Percentiles rank a stretch among this genome's conserved stretches.
phyloP scores from a whole-genome alignment of 2,113 vertebrate species.

The Hemiprocne comata region DNA sequence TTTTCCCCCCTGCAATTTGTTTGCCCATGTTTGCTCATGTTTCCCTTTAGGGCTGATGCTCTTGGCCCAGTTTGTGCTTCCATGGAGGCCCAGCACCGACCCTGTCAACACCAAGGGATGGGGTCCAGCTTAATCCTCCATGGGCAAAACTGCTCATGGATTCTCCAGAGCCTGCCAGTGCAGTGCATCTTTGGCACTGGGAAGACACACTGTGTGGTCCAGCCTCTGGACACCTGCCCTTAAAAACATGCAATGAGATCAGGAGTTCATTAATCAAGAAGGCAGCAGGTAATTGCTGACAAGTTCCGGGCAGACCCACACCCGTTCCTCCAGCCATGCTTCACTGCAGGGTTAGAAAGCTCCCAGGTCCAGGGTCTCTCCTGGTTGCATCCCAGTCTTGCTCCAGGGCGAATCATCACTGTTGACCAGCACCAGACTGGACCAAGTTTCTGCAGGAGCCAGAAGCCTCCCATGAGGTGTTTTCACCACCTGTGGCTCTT shows the following conservation, averaged over 20 bases:
- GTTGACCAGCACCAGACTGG: background rate
- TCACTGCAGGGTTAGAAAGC: background rate
- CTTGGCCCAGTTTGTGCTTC: background rate
- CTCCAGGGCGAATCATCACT: background rate
- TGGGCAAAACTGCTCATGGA: background rate
- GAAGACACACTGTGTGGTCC: fast-evolving
- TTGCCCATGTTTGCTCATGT: background rate
- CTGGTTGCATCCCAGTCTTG: background rate
- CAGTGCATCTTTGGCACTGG: fast-evolving
- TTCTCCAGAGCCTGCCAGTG: background rate
- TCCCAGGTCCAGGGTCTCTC: background rate
- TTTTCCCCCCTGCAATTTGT: background rate
- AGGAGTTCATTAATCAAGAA: background rate
- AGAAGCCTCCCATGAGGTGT: background rate
- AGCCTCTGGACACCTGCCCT: background rate
- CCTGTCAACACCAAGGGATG: fast-evolving
- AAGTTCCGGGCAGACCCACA: background rate
- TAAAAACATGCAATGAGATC: background rate
- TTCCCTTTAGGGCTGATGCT: background rate
- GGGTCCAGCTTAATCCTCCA: background rate
- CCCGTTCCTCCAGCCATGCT: fast-evolving
- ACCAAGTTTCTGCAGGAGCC: background rate
- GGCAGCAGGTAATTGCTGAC: background rate
- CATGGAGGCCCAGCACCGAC: fast-evolving
- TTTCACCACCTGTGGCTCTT: background rate